phyloP scores from a whole-genome alignment of 2,797 vertebrate genomes.

The Urocyon cinereoargenteus region DNA sequence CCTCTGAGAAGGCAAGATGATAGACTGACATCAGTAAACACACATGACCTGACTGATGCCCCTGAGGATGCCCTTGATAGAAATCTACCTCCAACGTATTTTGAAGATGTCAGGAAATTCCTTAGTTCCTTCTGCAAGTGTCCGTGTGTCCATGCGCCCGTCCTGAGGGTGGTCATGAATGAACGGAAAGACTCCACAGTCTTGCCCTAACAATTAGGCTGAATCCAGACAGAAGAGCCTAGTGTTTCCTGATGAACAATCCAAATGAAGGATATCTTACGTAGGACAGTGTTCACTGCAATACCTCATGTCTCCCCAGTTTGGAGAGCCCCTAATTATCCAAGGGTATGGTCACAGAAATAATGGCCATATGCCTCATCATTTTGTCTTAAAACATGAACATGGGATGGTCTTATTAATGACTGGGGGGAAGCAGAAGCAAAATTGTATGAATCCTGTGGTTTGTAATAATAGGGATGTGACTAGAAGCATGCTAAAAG shows the following conservation, averaged over 20 bases:
- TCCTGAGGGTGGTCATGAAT: background rate
- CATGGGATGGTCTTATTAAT: background rate
- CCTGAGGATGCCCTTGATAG: background rate
- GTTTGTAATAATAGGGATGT: background rate
- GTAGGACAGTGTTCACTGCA: background rate
- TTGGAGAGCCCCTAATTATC: background rate
- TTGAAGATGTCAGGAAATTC: background rate
- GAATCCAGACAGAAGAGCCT: background rate
- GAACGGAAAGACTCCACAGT: too few relatives aligned
- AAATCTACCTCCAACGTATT: constrained; percentile 1
- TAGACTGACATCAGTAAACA: background rate
- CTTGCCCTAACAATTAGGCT: background rate
- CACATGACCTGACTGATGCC: background rate
- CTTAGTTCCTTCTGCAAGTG: background rate
- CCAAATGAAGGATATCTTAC: background rate
- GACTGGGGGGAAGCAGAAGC: background rate
- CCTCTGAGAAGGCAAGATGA: background rate
- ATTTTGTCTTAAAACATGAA: background rate
- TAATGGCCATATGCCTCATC: background rate
- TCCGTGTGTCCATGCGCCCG: background rate
- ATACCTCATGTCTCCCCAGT: background rate
- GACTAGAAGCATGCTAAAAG: background rate
- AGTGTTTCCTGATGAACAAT: background rate
- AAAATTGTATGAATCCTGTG: background rate
- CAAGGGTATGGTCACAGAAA: background rate